phyloP scores from a whole-genome alignment of 2,113 vertebrate species.

The Rattus norvegicus region GRCr8 NC_086019.1:13737001-13737500 shows the following conservation, averaged over 20 bases:
- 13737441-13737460: background rate
- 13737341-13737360: background rate
- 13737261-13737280: background rate
- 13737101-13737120: background rate
- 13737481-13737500: conserved; percentile 36
- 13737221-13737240: background rate
- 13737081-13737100: background rate
- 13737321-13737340: conserved; percentile 2
- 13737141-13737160: background rate
- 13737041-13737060: background rate
- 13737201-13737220: background rate
- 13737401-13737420: background rate
- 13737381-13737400: background rate
- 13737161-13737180: background rate
- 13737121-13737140: background rate
- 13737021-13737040: background rate
- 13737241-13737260: background rate
- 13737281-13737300: background rate
- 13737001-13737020: background rate
- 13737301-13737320: background rate
- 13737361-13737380: background rate
- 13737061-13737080: background rate
- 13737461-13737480: conserved; percentile 30
- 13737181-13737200: background rate
- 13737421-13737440: background rate